These are phyloP conservation scores for Thymallus thymallus DNA, from an alignment of 2,113 vertebrate species.

Conservation along the genomic window DNA sequence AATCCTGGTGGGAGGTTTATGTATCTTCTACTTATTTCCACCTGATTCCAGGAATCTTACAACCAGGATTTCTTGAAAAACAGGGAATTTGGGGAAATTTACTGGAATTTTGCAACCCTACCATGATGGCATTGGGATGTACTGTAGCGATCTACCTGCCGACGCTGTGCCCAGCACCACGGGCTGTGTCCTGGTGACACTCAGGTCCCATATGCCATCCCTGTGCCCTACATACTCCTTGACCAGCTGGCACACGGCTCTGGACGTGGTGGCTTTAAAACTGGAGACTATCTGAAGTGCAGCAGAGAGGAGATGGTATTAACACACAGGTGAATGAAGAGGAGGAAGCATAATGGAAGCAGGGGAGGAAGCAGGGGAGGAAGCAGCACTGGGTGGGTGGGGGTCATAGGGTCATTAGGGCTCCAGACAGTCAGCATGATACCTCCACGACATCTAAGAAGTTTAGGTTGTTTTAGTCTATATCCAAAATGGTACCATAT, in stretches of 20 bases:
- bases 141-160: conserved; percentile 75
- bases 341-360: neutral
- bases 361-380: neutral
- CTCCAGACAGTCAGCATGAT: neutral
- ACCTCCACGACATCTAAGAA: neutral
- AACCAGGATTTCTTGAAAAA: too few species aligned
- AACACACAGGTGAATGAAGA: neutral
- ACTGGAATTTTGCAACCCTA: too few species aligned
- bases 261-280: conserved; percentile 95
- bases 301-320: neutral
- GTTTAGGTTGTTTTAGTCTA: neutral
- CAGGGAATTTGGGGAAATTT: too few species aligned
- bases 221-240: conserved; percentile 95
- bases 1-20: too few species aligned
- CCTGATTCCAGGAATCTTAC: too few species aligned
- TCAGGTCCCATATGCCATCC: conserved; percentile 97
- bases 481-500: too few species aligned
- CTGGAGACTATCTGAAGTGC: conserved; percentile 91
- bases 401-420: neutral
- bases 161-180: conserved; percentile 95
- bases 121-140: too few species aligned
- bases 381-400: neutral
- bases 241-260: conserved; percentile 93
- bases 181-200: conserved; percentile 87
- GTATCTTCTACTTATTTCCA: too few species aligned